Evolutionary conservation across 37 sponge, comb jelly and placozoan genomes (phyloP).

Genomic region (Halichondria panicea): DNA sequence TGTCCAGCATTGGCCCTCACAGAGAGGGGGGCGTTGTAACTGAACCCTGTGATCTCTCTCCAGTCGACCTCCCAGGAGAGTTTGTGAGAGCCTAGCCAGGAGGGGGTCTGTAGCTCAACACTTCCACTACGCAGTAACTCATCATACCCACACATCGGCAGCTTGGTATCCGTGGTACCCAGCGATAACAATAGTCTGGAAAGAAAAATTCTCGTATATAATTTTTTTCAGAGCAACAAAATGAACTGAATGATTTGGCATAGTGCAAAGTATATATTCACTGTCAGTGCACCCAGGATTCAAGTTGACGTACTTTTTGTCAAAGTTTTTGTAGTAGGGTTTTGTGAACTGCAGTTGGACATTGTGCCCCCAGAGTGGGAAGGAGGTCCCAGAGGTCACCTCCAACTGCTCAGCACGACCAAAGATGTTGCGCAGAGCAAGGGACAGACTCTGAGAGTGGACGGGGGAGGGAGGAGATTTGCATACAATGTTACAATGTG

Average conservation of each 20-base stretch:
- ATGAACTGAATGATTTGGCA: not conserved
- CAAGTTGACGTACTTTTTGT: slow-evolving; percentile 31
- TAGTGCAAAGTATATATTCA: not conserved
- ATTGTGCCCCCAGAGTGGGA: slow-evolving; percentile 77
- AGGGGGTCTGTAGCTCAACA: slow-evolving; percentile 26
- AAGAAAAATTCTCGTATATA: not conserved
- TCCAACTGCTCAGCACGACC: slow-evolving; percentile 77
- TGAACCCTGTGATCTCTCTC: slow-evolving; percentile 66
- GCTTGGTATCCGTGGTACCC: slow-evolving; percentile 47
- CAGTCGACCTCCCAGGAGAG: slow-evolving; percentile 57
- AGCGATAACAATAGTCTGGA: slow-evolving; percentile 18
- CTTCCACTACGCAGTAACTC: slow-evolving; percentile 14
- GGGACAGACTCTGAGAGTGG: slow-evolving; percentile 29
- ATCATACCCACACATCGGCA: slow-evolving; percentile 62
- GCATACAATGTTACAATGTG: not conserved
- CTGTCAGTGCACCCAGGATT: not conserved
- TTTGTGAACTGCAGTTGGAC: slow-evolving; percentile 63
- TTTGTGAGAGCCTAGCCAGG: slow-evolving; percentile 58
- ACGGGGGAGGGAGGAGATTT: not conserved
- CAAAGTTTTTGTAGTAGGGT: slow-evolving; percentile 54
- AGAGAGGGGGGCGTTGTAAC: slow-evolving; percentile 33
- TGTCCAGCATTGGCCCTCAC: slow-evolving; percentile 77
- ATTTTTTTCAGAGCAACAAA: not conserved
- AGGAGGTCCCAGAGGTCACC: slow-evolving; percentile 39
- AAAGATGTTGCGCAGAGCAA: slow-evolving; percentile 51